These are phyloP conservation scores for Aporophyla nigra DNA, from an alignment of 2,888 invertebrate species.

Conservation along the genomic window DNA sequence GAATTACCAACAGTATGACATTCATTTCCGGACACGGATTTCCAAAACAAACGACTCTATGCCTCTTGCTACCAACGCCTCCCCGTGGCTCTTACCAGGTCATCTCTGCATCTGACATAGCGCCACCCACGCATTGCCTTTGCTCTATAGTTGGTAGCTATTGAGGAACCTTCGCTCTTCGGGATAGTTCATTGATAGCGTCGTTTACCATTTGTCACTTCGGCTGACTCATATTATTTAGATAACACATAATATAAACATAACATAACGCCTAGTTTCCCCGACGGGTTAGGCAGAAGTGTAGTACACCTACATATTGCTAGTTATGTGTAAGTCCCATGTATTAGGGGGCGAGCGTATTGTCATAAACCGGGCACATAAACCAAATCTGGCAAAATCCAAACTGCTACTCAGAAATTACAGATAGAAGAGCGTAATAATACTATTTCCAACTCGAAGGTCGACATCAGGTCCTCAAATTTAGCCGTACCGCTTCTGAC, in stretches of 20 bases:
- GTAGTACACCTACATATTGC: too few species aligned
- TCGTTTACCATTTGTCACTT: background rate
- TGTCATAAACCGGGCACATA: too few species aligned
- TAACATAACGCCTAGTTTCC: too few species aligned
- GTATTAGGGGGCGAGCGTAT: too few species aligned
- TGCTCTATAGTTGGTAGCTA: slow-evolving; percentile 20
- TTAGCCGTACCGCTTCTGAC: too few species aligned
- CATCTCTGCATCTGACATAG: slow-evolving; percentile 53
- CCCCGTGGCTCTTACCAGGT: slow-evolving; percentile 47
- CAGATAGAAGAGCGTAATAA: too few species aligned
- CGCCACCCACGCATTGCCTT: slow-evolving; percentile 48
- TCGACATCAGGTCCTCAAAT: too few species aligned
- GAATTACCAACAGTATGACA: background rate
- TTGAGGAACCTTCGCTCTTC: slow-evolving; percentile 2
- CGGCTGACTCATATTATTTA: background rate
- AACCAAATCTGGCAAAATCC: too few species aligned
- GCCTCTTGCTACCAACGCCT: slow-evolving; percentile 39
- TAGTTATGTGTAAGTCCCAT: too few species aligned
- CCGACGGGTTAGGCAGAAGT: too few species aligned
- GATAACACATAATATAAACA: background rate
- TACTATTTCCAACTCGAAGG: too few species aligned
- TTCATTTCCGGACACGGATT: slow-evolving; percentile 4
- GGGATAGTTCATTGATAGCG: slow-evolving; percentile 6
- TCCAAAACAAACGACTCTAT: slow-evolving; percentile 26
- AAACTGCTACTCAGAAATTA: too few species aligned